These are phyloP conservation scores for Petrocephalus zakoni DNA, from an alignment of 2,113 vertebrate species.

Conservation along the genomic window DNA sequence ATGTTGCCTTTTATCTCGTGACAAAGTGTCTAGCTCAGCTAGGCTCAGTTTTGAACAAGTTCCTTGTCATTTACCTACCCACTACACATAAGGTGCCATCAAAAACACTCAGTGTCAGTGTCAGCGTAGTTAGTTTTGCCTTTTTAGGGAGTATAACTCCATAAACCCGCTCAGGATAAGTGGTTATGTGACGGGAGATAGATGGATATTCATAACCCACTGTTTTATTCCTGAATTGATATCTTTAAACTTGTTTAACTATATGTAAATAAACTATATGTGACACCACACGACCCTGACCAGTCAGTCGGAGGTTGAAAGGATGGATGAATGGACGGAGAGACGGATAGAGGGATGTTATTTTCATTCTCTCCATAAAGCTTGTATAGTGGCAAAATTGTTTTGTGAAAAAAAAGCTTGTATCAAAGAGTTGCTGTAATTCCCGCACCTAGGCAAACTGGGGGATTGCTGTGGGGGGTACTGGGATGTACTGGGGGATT, in stretches of 20 bases:
- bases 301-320: neutral
- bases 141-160: neutral
- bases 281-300: neutral
- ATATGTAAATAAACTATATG: neutral
- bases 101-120: neutral
- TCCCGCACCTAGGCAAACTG: neutral
- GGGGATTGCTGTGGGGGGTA: neutral
- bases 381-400: neutral
- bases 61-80: neutral
- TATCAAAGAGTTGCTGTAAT: neutral
- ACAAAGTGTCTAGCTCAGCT: neutral
- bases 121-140: neutral
- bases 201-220: neutral
- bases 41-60: neutral
- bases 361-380: neutral
- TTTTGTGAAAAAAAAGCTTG: neutral
- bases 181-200: neutral
- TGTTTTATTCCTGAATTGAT: neutral
- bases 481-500: neutral
- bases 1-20: neutral
- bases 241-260: neutral
- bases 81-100: neutral
- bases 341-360: neutral
- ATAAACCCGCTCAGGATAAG: neutral
- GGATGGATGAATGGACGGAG: neutral